Percentiles rank a stretch among this genome's conserved stretches.
Conservation (phyloP, 2,113 vertebrate species). For the Paramormyrops kingsleyae region DNA sequence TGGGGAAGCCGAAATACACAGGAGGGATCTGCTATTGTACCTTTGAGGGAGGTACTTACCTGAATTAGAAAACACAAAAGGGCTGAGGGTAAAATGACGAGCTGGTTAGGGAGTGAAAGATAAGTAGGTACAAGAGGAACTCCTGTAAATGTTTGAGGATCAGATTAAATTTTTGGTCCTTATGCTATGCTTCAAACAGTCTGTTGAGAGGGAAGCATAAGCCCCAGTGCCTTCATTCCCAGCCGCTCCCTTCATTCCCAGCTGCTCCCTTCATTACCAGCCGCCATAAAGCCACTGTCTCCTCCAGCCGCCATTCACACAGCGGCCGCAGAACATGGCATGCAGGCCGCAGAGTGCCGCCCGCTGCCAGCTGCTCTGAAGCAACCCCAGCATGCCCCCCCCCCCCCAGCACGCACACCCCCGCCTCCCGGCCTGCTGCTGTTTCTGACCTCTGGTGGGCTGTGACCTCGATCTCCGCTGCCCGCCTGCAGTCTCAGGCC, state of each 20-base stretch:
- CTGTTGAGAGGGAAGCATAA: not conserved
- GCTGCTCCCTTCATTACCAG: not conserved
- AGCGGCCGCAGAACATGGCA: not conserved
- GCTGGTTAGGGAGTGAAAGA: not conserved
- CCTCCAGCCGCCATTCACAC: not conserved
- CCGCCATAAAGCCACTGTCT: not conserved
- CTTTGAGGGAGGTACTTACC: not conserved
- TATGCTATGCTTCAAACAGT: not conserved
- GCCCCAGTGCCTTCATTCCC: not conserved
- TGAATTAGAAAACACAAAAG: not conserved
- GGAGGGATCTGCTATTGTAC: not conserved
- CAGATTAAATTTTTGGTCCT: not conserved
- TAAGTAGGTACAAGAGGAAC: not conserved
- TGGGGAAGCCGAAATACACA: not conserved
- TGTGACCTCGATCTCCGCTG: not conserved
- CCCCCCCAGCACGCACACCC: too few species aligned
- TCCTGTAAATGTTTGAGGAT: not conserved
- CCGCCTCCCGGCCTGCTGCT: not conserved
- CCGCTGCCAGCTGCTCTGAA: not conserved
- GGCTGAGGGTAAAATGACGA: not conserved
- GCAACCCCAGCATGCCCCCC: too few species aligned
- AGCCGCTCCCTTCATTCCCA: not conserved
- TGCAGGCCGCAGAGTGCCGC: not conserved
- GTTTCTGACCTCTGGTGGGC: not conserved
- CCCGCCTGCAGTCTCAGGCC: not conserved